Conservation (phyloP, 1,140 invertebrate genomes). For the Eumeta japonica region DNA sequence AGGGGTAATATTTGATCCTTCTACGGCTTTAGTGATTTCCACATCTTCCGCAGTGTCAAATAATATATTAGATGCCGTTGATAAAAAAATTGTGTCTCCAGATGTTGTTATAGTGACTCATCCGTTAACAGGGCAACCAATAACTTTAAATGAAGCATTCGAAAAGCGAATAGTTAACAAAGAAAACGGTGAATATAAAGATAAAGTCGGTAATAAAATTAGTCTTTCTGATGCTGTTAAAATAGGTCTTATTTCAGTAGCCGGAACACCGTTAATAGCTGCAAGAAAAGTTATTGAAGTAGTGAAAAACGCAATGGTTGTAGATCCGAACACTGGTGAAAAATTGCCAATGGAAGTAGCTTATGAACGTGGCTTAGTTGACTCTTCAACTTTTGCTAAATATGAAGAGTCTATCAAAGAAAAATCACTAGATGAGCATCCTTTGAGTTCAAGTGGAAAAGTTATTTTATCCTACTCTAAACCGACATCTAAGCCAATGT, state of each 20-base stretch:
- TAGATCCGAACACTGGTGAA: slow-evolving; percentile 76
- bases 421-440: slow-evolving; percentile 21
- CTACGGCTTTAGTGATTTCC: slow-evolving; percentile 70
- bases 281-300: slow-evolving; percentile 61
- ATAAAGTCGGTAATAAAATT: slow-evolving; percentile 65
- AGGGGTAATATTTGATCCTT: slow-evolving; percentile 74
- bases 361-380: slow-evolving; percentile 74
- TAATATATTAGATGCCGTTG: slow-evolving; percentile 69
- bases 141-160: slow-evolving; percentile 76
- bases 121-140: slow-evolving; percentile 67
- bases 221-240: slow-evolving; percentile 74
- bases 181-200: slow-evolving; percentile 69
- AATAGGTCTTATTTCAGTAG: slow-evolving; percentile 68
- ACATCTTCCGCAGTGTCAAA: slow-evolving; percentile 68
- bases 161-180: slow-evolving; percentile 73
- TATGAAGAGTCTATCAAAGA: slow-evolving; percentile 49
- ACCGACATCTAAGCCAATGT: slow-evolving; percentile 27
- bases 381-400: slow-evolving; percentile 61
- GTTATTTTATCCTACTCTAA: slow-evolving; percentile 25
- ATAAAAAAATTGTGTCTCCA: slow-evolving; percentile 65
- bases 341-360: slow-evolving; percentile 77
- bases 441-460: not conserved
- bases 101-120: slow-evolving; percentile 75
- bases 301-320: slow-evolving; percentile 62
- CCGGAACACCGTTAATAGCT: slow-evolving; percentile 70